Base-by-base conservation (phyloP, 35 echinoderm and acorn worm genomes). In the Diadema setosum region DNA sequence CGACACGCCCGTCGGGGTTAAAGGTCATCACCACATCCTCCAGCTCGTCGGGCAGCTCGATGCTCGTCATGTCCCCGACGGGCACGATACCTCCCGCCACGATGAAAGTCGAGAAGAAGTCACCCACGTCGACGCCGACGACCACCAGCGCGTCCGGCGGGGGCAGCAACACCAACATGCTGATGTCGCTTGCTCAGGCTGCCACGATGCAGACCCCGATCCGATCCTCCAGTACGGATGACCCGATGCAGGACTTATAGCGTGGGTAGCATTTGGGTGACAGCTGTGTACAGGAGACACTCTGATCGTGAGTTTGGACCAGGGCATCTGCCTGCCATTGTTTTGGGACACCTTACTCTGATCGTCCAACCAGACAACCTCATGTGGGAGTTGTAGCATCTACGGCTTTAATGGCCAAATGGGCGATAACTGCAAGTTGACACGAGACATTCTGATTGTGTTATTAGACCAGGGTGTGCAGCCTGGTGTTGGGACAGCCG, bases 131-230 rank as follows among this genome's bases (percentile, higher is more conserved):
- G 12, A 55, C 81, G 17, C 81, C 17, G 81, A 20, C 43, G 14
- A 82, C 43, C 78, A 73, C 84, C 9, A 40, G 34, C 14, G 35
- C 16, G 8, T 18, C 24, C 23, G 39, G 45, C 27, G 61, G 42
- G 33, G 9, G 41, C 2, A 42, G 14, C 17, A 86, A 44, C 34
- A 70, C 69, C 65, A 98, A 90, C 39, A 98, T 94, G 92, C 42
- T 99, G 63, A 99, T 99, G 96, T 99, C 93, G 0, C 81, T 99
- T 39, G 96, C 91, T 5, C 96, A 99, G 42, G 96, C 96, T 18
- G 96, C 96, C 16, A 99, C 87, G 39, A 83, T 94, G 82, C 96
- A 95, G 83, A 81, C 89, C 52, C 94, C 94, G 0, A 34, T 90
- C 8, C 83, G 80, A 78, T 42, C 73, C 6, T 78, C 73, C 14